Evolutionary conservation across 2,797 vertebrate genomes (phyloP), one percentile per base, ranked within the genome.

Genomic region (Chelmon rostratus): DNA sequence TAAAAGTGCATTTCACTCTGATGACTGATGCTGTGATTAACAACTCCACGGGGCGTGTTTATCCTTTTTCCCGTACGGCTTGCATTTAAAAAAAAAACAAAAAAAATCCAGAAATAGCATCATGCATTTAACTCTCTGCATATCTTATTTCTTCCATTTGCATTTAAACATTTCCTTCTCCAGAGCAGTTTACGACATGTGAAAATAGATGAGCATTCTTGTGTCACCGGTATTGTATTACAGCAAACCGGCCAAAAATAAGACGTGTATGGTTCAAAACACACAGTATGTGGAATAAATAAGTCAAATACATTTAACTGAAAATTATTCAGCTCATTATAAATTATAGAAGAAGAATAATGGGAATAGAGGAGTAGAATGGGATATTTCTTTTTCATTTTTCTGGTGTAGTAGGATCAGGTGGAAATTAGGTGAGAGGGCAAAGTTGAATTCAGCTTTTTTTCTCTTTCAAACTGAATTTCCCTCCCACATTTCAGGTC

Each of bases 21-120:
- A 91, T 89, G 90, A 90, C 83, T 61, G 62, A 77, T 13, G 31
- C 69, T 42, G 63, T 79, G 81, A 90, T 86, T 84, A 86, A 85
- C 68, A 54, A 2, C 66, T 61, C 76, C 74, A 31, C 16, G 2
- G 84, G 81, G 81, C 70, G 72, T 87, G 85, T 85, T 86, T 91
- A 80, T 87, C 64, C 73, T 37, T 83, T 75, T 68, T 10, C 63
- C 66, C 0, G 15, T 23, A 38, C 50, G 66, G 78, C 83, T 77
- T 73, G 46, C 66, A 66, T n/a, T n/a, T n/a, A n/a, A n/a, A n/a
- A n/a, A n/a, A n/a, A n/a, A n/a, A n/a, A n/a, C n/a, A n/a, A n/a
- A n/a, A n/a, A n/a, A n/a, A n/a, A 75, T 71, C 76, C 73, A 78
- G 68, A 78, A 89, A 85, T 86, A 85, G 79, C 56, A 46, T 56